Evolutionary conservation across 2,113 vertebrate genomes (phyloP), one percentile per base, ranked within the genome.

Genomic region (Puntigrus tetrazona): DNA sequence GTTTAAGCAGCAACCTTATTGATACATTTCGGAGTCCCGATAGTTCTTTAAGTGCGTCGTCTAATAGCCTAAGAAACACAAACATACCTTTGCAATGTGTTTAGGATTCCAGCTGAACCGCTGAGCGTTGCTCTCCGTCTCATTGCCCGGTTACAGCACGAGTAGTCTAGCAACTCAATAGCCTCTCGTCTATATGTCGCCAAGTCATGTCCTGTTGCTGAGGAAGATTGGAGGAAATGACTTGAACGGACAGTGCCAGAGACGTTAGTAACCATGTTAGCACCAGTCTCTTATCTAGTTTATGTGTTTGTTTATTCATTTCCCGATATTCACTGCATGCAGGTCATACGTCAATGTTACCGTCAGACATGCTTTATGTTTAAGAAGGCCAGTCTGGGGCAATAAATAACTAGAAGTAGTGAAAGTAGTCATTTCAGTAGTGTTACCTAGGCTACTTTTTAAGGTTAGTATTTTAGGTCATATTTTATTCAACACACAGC

Each of bases 221-320:
- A 27, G 83, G 90, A 87, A 91, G 89, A 90, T 86, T 84, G 81
- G 86, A 93, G 92, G 92, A 93, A 94, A 93, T 91, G 91, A 92
- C 84, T 29, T 72, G 31, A 75, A 86, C 85, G 88, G 91, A 92
- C 89, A 87, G 91, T 92, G 90, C 91, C 92, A 89, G 87, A 91
- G 90, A 92, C 88, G 86, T 92, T 90, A 91, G 91, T 94, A 93
- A 93, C 89, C 88, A 87, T 88, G 93, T 94, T 94, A 93, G 88
- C 73, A 90, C 89, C 88, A 83, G 90, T 87, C 89, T 90, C 89
- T 93, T 88, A 91, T 93, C 91, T 85, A 86, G 82, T 92, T 92
- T 90, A 89, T 90, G 84, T 88, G 83, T 91, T 91, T 92, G 0
- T 89, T 85, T 89, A 89, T 88, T 85, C 86, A 84, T 91, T 91